phyloP scores from a whole-genome alignment of 2,113 vertebrate species.

The Microtus ochrogaster region DNA sequence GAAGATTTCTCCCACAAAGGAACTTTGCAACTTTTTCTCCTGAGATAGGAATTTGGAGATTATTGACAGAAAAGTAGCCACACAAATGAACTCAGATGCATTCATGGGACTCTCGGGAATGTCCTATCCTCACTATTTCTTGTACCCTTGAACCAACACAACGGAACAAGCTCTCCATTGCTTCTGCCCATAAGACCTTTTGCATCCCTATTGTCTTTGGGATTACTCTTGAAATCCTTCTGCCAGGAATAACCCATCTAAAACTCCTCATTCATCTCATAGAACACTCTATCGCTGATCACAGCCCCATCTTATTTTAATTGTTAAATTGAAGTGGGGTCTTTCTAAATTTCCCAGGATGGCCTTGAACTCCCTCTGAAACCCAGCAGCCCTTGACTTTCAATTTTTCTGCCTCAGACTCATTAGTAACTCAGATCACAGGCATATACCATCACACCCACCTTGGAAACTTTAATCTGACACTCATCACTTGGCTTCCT shows the following conservation, averaged over 20 bases:
- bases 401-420: background rate
- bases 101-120: slow-evolving; percentile 91
- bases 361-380: background rate
- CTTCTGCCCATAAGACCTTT: slow-evolving; percentile 91
- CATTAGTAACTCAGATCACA: background rate
- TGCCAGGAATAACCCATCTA: slow-evolving; percentile 88
- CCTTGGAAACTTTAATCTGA: slow-evolving; percentile 86
- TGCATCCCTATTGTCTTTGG: slow-evolving; percentile 81
- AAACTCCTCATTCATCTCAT: slow-evolving; percentile 84
- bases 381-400: background rate
- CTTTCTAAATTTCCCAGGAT: background rate
- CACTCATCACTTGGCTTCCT: slow-evolving; percentile 90
- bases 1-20: slow-evolving; percentile 93
- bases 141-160: slow-evolving; percentile 91
- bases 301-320: background rate
- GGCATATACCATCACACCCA: background rate
- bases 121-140: slow-evolving; percentile 84
- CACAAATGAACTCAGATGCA: slow-evolving; percentile 89
- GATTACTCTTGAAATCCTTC: slow-evolving; percentile 89
- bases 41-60: slow-evolving; percentile 90
- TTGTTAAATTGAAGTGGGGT: background rate
- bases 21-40: slow-evolving; percentile 92
- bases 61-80: slow-evolving; percentile 92
- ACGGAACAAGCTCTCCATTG: slow-evolving; percentile 91
- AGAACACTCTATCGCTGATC: slow-evolving; percentile 46